Conservation (phyloP, 2,113 vertebrate genomes). For the Oenanthe oenanthe region DNA sequence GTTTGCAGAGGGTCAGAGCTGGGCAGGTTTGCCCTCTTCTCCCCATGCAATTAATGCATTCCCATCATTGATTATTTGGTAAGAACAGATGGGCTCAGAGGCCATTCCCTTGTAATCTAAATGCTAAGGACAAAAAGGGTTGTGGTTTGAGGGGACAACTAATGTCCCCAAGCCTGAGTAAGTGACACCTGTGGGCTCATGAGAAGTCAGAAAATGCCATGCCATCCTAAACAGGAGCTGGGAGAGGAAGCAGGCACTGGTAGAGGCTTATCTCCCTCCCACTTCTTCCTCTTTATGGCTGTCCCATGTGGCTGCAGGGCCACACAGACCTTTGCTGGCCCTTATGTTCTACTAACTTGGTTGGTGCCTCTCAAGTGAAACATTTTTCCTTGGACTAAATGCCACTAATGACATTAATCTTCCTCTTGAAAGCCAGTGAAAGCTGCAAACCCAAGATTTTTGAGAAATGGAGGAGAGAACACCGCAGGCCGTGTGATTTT, state of each 20-base stretch:
- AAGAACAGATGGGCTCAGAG: neutral
- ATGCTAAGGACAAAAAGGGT: neutral
- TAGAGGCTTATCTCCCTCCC: neutral
- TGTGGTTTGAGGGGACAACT: neutral
- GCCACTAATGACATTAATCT: neutral
- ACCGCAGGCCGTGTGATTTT: neutral
- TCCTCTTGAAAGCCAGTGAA: neutral
- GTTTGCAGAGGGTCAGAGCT: neutral
- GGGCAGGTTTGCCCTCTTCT: neutral
- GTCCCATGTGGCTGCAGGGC: neutral
- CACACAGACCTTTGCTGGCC: neutral
- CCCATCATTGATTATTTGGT: neutral
- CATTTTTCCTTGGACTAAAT: neutral
- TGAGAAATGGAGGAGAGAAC: neutral
- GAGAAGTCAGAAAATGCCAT: neutral
- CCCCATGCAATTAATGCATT: neutral
- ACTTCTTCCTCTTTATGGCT: neutral
- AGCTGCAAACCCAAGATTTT: neutral
- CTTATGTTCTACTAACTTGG: neutral
- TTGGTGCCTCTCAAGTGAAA: neutral
- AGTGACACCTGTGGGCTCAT: neutral
- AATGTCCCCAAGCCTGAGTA: neutral
- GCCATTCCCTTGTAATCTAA: neutral
- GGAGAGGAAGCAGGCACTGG: neutral
- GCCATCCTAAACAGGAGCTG: neutral